Conservation (phyloP, 2,888 invertebrate genomes). For the Prostheceraeus crozeri region DNA sequence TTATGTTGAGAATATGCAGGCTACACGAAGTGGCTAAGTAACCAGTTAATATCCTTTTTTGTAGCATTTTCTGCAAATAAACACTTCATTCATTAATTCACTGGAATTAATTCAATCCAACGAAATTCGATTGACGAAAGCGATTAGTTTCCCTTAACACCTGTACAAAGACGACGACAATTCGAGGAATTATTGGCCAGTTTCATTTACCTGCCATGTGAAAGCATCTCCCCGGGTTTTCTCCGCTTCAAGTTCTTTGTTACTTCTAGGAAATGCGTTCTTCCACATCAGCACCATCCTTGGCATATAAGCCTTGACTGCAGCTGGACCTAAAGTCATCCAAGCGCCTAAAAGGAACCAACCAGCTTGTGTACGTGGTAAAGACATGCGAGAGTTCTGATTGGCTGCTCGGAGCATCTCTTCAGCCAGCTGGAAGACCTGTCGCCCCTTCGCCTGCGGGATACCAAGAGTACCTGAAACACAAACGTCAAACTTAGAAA, state of each 20-base stretch:
- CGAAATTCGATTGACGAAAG: no score
- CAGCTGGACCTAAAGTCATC: slow-evolving; percentile 81
- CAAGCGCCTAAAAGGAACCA: slow-evolving; percentile 94
- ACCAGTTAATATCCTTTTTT: no score
- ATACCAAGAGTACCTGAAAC: slow-evolving; percentile 62
- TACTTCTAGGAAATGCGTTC: slow-evolving; percentile 90
- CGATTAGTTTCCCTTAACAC: no score
- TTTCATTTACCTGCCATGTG: slow-evolving; percentile 77
- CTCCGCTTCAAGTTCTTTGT: slow-evolving; percentile 91
- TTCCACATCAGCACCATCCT: slow-evolving; percentile 89
- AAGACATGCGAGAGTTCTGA: slow-evolving; percentile 85
- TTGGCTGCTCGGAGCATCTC: slow-evolving; percentile 88
- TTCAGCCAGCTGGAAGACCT: slow-evolving; percentile 92
- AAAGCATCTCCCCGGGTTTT: slow-evolving; percentile 86
- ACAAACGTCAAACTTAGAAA: no score
- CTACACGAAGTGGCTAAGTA: no score
- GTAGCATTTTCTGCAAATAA: no score
- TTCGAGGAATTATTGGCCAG: no score
- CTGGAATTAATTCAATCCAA: no score
- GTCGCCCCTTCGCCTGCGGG: slow-evolving; percentile 82
- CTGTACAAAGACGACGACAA: no score
- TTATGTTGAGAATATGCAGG: no score
- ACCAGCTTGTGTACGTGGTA: slow-evolving; percentile 89
- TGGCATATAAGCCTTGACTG: slow-evolving; percentile 81
- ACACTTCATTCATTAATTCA: no score